Evolutionary conservation across 2,797 vertebrate genomes (phyloP).

Genomic region (Hippocampus kuda): DNA sequence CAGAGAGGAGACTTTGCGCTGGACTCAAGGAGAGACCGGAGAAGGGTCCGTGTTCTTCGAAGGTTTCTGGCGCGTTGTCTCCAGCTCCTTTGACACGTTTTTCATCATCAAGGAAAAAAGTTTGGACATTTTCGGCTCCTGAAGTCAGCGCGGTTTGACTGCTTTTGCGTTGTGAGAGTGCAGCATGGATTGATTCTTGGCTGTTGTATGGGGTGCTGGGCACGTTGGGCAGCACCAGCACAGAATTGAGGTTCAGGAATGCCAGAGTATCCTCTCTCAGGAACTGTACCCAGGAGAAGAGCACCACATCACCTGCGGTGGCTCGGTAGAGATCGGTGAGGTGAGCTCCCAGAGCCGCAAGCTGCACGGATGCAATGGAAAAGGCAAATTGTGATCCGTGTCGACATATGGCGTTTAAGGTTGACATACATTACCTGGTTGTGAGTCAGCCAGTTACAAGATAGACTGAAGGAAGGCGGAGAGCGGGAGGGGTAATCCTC

Average conservation of each 20-base stretch:
- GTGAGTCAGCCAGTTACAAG: constrained; percentile 79
- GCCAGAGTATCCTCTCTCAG: constrained; percentile 75
- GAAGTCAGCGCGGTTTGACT: neutral
- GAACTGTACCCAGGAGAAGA: constrained; percentile 87
- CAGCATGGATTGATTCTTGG: neutral
- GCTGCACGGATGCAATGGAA: constrained; percentile 48
- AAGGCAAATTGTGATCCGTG: constrained; percentile 1
- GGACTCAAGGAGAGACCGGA: constrained; percentile 7
- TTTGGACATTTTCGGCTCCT: neutral
- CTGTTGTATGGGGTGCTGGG: neutral
- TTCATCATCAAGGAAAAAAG: neutral
- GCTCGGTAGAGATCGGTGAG: constrained; percentile 74
- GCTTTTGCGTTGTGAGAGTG: constrained; percentile 24
- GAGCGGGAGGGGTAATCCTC: constrained; percentile 77
- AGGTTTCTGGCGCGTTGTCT: neutral
- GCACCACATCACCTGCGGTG: constrained; percentile 71
- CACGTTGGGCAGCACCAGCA: constrained; percentile 63
- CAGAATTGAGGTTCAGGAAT: constrained; percentile 71
- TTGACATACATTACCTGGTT: constrained; percentile 64
- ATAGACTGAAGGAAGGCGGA: constrained; percentile 74
- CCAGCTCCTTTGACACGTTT: neutral
- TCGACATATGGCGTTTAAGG: neutral
- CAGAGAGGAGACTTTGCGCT: constrained; percentile 59
- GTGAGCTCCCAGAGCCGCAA: constrained; percentile 69
- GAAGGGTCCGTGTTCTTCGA: neutral